Evolutionary conservation across 1,140 invertebrate genomes (phyloP).

Genomic region (Asbolus verrucosus): DNA sequence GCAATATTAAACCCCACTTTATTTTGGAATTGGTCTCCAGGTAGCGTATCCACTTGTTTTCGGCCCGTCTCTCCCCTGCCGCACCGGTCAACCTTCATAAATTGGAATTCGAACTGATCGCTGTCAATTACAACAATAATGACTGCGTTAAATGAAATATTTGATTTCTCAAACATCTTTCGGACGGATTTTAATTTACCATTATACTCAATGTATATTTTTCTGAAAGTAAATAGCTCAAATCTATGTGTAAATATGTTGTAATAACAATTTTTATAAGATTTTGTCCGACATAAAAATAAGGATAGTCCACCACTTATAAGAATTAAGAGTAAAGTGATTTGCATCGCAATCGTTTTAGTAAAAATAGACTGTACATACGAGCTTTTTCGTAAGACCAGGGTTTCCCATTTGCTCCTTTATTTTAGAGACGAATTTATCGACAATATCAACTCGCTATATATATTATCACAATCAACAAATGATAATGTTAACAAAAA

Average conservation of each 20-base stretch:
- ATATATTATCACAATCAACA: constrained; percentile 49
- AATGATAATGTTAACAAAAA: too few species aligned
- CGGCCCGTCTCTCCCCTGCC: too few species aligned
- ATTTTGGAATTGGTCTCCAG: too few species aligned
- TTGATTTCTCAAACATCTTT: background rate
- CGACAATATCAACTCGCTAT: constrained; percentile 55
- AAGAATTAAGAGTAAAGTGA: constrained; percentile 3
- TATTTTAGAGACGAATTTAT: constrained; percentile 56
- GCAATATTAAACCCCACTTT: too few species aligned
- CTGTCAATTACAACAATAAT: too few species aligned
- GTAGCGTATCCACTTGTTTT: too few species aligned
- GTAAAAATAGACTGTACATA: constrained; percentile 23
- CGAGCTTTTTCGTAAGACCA: constrained; percentile 37
- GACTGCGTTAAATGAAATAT: too few species aligned
- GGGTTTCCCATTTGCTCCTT: constrained; percentile 11
- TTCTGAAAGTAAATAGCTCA: constrained; percentile 4
- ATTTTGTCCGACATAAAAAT: constrained; percentile 11
- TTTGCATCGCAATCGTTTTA: constrained; percentile 16
- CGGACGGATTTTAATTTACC: background rate
- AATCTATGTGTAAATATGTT: constrained; percentile 27
- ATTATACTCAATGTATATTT: constrained; percentile 2
- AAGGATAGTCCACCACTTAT: background rate
- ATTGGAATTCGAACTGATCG: too few species aligned
- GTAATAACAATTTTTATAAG: constrained; percentile 14
- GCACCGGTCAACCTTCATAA: too few species aligned